A percentile compares a stretch with the other conserved stretches of the same genome.
Conservation (phyloP, 2,113 vertebrate species). For the Ceyx margarethae region DNA sequence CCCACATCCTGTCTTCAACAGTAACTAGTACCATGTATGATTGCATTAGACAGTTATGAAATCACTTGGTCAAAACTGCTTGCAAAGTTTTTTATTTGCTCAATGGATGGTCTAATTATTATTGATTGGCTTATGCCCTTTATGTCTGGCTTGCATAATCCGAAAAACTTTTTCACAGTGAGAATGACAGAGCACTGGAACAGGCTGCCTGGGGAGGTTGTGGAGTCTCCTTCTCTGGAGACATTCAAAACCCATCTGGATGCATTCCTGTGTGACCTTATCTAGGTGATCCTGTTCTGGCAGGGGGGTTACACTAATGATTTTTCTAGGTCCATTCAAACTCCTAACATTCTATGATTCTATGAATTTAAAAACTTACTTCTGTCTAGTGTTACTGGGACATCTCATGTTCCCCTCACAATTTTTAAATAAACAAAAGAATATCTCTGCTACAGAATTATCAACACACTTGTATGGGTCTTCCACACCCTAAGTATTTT, state of each 20-base stretch:
- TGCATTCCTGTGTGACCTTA: too few species aligned
- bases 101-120: not conserved
- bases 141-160: not conserved
- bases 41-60: not conserved
- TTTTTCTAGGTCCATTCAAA: too few species aligned
- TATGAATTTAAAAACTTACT: not conserved
- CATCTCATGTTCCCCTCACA: not conserved
- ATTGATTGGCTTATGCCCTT: not conserved
- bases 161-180: not conserved
- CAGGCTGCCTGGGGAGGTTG: too few species aligned
- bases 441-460: not conserved
- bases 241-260: too few species aligned
- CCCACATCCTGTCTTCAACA: not conserved
- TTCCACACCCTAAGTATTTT: not conserved
- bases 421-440: not conserved
- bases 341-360: too few species aligned
- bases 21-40: not conserved
- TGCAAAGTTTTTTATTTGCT: not conserved
- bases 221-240: too few species aligned
- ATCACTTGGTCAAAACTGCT: not conserved
- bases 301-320: too few species aligned
- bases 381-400: not conserved
- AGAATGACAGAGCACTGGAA: too few species aligned
- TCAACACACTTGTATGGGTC: not conserved
- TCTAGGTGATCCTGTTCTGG: too few species aligned